Conservation (phyloP, 2,113 vertebrate genomes). For the Promerops cafer region DNA sequence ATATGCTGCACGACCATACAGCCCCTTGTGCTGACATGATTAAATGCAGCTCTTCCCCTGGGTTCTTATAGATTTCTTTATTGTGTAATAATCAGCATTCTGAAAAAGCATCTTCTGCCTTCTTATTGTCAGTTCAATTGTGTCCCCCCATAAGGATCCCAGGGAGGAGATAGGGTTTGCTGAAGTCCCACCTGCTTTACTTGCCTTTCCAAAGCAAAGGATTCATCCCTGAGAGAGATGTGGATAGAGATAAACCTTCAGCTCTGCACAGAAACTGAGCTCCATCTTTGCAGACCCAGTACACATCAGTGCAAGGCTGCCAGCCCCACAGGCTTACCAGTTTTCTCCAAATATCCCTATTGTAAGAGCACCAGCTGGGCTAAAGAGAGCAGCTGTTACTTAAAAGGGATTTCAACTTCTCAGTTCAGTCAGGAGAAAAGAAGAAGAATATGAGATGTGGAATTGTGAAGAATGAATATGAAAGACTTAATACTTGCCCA, state of each 20-base stretch:
- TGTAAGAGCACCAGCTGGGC: neutral
- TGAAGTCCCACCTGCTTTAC: neutral
- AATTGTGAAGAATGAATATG: neutral
- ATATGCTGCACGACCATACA: neutral
- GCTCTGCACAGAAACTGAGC: neutral
- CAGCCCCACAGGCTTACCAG: neutral
- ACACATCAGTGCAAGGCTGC: neutral
- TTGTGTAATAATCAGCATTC: neutral
- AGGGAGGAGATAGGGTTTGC: neutral
- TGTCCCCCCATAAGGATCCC: neutral
- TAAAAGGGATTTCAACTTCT: neutral
- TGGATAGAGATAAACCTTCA: neutral
- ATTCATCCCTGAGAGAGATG: neutral
- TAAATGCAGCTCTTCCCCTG: neutral
- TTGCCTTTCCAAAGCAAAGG: neutral
- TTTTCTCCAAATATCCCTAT: neutral
- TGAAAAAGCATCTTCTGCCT: neutral
- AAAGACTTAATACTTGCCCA: neutral
- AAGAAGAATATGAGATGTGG: neutral
- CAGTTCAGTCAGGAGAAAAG: neutral
- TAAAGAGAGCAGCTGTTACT: neutral
- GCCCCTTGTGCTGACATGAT: neutral
- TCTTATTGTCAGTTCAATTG: neutral
- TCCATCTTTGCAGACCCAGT: neutral
- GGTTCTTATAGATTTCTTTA: neutral